Percentiles rank a stretch among this genome's conserved stretches.
Conservation (phyloP, 2,113 vertebrate genomes). For the Ictalurus furcatus region DNA sequence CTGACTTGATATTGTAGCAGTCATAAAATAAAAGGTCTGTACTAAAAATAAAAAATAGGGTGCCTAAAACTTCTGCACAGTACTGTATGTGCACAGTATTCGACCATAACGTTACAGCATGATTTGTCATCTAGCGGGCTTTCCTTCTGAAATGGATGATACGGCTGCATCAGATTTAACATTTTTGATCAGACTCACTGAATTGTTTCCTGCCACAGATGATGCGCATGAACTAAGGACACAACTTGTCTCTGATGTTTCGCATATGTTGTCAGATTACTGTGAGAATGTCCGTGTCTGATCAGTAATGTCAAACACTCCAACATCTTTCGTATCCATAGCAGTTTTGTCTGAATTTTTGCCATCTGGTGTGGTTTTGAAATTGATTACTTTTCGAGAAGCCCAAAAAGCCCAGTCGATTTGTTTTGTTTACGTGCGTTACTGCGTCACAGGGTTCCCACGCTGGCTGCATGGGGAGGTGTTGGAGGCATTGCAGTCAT, state of each 20-base stretch:
- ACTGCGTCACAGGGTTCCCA: conserved; percentile 78
- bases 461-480: conserved; percentile 75
- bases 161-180: neutral
- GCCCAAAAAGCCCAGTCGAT: neutral
- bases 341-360: neutral
- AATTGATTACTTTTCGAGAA: neutral
- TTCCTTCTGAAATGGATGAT: neutral
- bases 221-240: neutral
- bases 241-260: neutral
- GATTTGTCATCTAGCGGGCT: neutral
- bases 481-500: conserved; percentile 77
- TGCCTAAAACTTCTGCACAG: too few species aligned
- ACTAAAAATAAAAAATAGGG: too few species aligned
- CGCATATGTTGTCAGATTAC: neutral
- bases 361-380: neutral
- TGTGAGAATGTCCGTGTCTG: neutral
- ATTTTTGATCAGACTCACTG: neutral
- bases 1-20: too few species aligned
- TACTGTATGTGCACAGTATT: neutral
- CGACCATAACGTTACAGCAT: neutral
- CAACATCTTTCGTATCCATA: neutral
- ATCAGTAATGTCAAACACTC: neutral
- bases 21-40: too few species aligned
- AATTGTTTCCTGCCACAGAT: neutral
- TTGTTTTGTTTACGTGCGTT: neutral